A percentile compares a stretch with the other conserved stretches of the same genome.
These are phyloP conservation scores for Micoletzkya japonica DNA, from an alignment of 2,888 invertebrate genomes.

Conservation along the genomic window DNA sequence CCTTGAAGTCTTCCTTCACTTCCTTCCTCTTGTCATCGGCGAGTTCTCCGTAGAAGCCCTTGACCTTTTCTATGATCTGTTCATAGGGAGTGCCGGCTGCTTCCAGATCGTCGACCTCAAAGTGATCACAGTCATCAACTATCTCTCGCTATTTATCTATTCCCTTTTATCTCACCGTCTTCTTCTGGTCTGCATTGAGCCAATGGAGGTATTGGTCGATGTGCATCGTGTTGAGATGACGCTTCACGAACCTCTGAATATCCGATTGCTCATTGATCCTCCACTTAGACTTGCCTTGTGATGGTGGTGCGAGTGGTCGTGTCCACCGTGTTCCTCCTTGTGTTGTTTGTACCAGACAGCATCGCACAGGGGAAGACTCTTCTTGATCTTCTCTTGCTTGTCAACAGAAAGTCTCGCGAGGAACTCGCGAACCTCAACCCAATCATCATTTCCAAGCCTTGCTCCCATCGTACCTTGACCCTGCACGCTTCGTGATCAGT, in stretches of 20 bases:
- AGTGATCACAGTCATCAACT: neutral
- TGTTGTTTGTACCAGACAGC: conserved; percentile 41
- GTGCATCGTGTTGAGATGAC: conserved; percentile 26
- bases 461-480: conserved; percentile 30
- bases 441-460: neutral
- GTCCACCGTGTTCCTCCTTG: conserved; percentile 31
- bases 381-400: conserved; percentile 36
- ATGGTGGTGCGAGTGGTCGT: conserved; percentile 33
- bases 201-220: conserved; percentile 41
- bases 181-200: conserved; percentile 37
- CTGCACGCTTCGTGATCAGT: conserved; percentile 48
- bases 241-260: conserved; percentile 5
- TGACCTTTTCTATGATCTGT: conserved; percentile 37
- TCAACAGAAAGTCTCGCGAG: conserved; percentile 37
- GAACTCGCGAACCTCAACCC: conserved; percentile 40
- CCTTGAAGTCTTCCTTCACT: conserved; percentile 37
- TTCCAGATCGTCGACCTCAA: conserved; percentile 26
- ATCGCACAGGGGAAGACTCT: conserved; percentile 53
- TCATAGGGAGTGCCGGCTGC: conserved; percentile 32
- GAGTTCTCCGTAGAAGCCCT: conserved; percentile 36
- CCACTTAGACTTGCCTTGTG: conserved; percentile 11
- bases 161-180: neutral
- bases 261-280: neutral
- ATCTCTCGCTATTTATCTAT: neutral
- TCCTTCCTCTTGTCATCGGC: conserved; percentile 33